Conservation (phyloP, 2,888 invertebrate genomes). For the Aphidius colemani region DNA sequence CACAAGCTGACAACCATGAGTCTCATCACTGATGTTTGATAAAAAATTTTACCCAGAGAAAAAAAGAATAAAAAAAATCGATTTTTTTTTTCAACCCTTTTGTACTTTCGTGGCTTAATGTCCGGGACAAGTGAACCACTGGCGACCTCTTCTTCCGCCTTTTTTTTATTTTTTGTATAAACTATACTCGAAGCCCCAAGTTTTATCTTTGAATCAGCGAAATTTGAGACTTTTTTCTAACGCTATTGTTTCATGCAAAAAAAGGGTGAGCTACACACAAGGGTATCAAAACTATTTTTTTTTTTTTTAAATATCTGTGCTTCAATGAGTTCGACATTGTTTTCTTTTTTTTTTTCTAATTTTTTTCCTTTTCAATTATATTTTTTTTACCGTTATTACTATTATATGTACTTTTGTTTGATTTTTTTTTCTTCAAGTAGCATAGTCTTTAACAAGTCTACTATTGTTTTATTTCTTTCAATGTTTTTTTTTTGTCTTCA, state of each 20-base stretch:
- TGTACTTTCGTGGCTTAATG: slow-evolving; percentile 28
- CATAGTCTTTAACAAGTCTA: too few relatives aligned
- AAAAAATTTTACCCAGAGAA: neutral
- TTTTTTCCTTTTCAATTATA: neutral
- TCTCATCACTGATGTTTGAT: slow-evolving; percentile 11
- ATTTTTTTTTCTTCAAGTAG: too few relatives aligned
- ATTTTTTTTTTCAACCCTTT: slow-evolving; percentile 35
- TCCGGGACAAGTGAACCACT: slow-evolving; percentile 34
- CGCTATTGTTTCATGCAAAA: slow-evolving; percentile 56
- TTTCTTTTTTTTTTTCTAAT: neutral
- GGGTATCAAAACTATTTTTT: slow-evolving; percentile 21
- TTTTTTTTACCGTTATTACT: too few relatives aligned
- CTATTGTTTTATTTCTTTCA: neutral
- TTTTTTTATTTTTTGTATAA: too few relatives aligned
- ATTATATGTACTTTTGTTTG: too few relatives aligned
- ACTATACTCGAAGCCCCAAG: slow-evolving; percentile 24
- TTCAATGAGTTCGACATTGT: too few relatives aligned
- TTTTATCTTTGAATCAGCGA: slow-evolving; percentile 60
- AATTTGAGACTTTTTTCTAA: slow-evolving; percentile 59
- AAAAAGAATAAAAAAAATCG: neutral
- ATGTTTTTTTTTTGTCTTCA: slow-evolving; percentile 6
- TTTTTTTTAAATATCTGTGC: neutral
- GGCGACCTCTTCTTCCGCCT: slow-evolving; percentile 28
- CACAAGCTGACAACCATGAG: slow-evolving; percentile 7
- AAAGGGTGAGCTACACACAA: slow-evolving; percentile 33